These are phyloP conservation scores for Drosophila seguyi DNA, from an alignment of 1,140 invertebrate species.

Conservation along the genomic window DNA sequence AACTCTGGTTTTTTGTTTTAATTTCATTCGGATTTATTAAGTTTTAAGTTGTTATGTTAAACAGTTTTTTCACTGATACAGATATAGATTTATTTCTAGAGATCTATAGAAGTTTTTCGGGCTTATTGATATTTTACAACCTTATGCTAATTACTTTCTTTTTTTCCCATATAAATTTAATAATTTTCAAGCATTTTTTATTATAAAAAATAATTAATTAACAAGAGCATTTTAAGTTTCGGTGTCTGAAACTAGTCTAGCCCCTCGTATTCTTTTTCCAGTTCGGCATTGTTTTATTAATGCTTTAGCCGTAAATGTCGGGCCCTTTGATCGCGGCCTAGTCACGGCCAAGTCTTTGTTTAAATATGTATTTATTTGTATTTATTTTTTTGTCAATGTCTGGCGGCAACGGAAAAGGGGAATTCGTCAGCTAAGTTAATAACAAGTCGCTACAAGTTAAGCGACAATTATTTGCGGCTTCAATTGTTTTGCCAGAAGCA, in stretches of 20 bases:
- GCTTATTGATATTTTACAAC: background rate
- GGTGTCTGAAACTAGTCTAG: background rate
- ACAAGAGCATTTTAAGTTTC: background rate
- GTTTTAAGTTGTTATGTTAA: no score
- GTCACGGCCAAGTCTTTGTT: conserved; percentile 67
- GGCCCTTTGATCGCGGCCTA: conserved; percentile 68
- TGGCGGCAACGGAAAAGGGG: conserved; percentile 44
- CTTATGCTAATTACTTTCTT: background rate
- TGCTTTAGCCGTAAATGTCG: conserved; percentile 50
- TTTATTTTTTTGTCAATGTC: conserved; percentile 58
- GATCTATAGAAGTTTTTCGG: no score
- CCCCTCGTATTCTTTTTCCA: background rate
- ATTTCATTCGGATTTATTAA: no score
- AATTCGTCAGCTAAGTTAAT: conserved; percentile 76
- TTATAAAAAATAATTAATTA: background rate
- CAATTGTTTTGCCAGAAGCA: conserved; percentile 67
- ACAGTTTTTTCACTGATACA: no score
- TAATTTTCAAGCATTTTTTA: background rate
- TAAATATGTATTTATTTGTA: conserved; percentile 58
- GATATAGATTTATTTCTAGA: background rate
- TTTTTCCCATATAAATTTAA: background rate
- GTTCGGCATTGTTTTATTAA: conserved; percentile 72
- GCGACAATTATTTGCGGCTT: conserved; percentile 66
- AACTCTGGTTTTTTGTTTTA: no score
- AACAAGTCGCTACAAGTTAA: conserved; percentile 63